phyloP scores from a whole-genome alignment of 2,888 invertebrate genomes.

The Scaptomyza polygonia region DNA sequence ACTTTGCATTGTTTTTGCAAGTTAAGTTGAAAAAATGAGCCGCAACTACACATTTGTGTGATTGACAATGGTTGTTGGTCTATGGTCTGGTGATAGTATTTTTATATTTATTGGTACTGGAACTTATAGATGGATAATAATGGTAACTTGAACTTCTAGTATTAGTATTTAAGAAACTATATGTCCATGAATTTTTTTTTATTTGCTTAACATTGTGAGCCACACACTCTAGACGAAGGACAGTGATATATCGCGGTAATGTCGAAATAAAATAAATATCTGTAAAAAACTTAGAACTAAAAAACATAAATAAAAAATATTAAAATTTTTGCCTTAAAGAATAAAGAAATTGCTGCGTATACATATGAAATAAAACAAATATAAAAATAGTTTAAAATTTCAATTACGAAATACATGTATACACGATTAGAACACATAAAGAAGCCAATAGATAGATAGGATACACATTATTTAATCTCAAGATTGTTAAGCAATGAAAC shows the following conservation, averaged over 20 bases:
- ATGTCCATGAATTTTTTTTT: constrained; percentile 24
- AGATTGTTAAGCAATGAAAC: constrained; percentile 53
- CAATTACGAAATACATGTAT: constrained; percentile 55
- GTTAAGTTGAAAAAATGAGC: constrained; percentile 23
- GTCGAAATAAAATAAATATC: constrained; percentile 12
- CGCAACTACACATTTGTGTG: constrained; percentile 42
- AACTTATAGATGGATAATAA: constrained; percentile 19
- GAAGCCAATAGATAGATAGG: constrained; percentile 67
- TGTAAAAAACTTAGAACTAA: constrained; percentile 21
- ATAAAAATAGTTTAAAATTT: constrained; percentile 30
- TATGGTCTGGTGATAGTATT: constrained; percentile 13
- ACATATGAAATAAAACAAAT: constrained; percentile 16
- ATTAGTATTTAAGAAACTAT: constrained; percentile 55
- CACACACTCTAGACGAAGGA: constrained; percentile 50
- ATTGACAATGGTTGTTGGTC: constrained; percentile 39
- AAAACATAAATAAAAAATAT: background rate
- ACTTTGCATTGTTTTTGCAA: constrained; percentile 1
- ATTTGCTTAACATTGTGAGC: constrained; percentile 25
- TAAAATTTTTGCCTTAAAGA: constrained; percentile 44
- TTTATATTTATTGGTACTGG: constrained; percentile 6
- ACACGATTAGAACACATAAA: constrained; percentile 70
- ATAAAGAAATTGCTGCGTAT: constrained; percentile 22
- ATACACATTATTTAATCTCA: constrained; percentile 49
- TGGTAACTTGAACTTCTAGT: constrained; percentile 48
- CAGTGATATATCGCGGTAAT: constrained; percentile 39